Evolutionary conservation across 2,113 vertebrate genomes (phyloP).

Genomic region (Machaerirhynchus nigripectus): DNA sequence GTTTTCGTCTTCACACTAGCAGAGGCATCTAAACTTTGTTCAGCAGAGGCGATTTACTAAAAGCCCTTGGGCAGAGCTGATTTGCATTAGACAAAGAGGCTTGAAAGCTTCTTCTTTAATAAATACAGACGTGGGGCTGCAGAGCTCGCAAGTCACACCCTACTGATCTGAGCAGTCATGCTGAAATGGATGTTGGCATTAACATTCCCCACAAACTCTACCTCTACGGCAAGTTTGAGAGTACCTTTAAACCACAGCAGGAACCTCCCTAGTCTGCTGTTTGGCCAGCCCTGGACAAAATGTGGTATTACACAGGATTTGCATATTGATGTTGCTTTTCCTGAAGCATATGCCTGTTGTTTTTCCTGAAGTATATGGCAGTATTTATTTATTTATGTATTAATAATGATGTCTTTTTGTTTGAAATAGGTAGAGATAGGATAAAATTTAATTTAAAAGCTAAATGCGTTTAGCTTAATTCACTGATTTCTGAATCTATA

Average conservation of each 20-base stretch:
- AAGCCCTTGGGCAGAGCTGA: not conserved
- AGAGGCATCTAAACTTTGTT: conserved; percentile 1
- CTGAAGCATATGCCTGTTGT: not conserved
- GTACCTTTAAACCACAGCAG: not conserved
- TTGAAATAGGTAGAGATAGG: not conserved
- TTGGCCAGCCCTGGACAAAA: not conserved
- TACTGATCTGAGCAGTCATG: not conserved
- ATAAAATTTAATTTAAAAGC: not conserved
- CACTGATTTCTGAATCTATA: not conserved
- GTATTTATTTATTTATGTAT: not conserved
- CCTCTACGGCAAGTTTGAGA: not conserved
- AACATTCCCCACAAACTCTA: not conserved
- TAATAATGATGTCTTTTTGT: not conserved
- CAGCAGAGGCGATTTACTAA: not conserved
- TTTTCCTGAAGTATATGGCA: not conserved
- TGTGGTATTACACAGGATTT: not conserved
- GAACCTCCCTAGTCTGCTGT: not conserved
- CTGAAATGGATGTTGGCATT: not conserved
- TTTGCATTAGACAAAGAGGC: conserved; percentile 14
- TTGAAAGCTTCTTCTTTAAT: not conserved
- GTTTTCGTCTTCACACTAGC: not conserved
- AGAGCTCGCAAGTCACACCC: not conserved
- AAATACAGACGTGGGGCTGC: not conserved
- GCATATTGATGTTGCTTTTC: not conserved
- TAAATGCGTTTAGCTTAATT: not conserved